Percentiles rank a stretch among this genome's conserved stretches.
Conservation (phyloP, 2,797 vertebrate genomes). For the Champsocephalus gunnari region DNA sequence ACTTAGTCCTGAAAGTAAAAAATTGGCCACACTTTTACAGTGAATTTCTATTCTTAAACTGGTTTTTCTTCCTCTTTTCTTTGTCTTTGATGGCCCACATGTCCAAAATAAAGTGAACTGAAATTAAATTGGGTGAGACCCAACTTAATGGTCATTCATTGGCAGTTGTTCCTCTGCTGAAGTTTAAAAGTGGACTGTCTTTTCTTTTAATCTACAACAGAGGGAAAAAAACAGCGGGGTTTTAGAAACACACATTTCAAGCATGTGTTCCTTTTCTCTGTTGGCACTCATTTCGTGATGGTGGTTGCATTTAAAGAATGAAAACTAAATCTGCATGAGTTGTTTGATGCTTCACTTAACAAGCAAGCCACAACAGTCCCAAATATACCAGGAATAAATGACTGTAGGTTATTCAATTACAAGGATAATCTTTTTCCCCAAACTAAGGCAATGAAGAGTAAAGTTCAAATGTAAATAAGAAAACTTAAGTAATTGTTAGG, state of each 20-base stretch:
- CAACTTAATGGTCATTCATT: constrained; percentile 56
- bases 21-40: constrained; percentile 36
- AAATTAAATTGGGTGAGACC: constrained; percentile 19
- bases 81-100: constrained; percentile 27
- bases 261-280: constrained; percentile 49
- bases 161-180: constrained; percentile 36
- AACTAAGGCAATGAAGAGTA: neutral
- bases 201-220: constrained; percentile 54
- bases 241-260: constrained; percentile 43
- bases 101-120: constrained; percentile 21
- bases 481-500: neutral
- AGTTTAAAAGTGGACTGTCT: constrained; percentile 46
- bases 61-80: constrained; percentile 5
- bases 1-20: constrained; percentile 18
- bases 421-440: neutral
- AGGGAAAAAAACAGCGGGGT: constrained; percentile 6
- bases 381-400: neutral
- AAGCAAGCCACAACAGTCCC: neutral
- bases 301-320: constrained; percentile 18
- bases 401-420: neutral
- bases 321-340: constrained; percentile 18
- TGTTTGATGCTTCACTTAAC: constrained; percentile 17
- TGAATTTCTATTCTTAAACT: constrained; percentile 17
- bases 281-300: constrained; percentile 29
- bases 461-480: neutral